A percentile compares a stretch with the other conserved stretches of the same genome.
phyloP scores from a whole-genome alignment of 30 jellyfish, hydroid and myxozoan species.

The Phacellophora camtschatica region DNA sequence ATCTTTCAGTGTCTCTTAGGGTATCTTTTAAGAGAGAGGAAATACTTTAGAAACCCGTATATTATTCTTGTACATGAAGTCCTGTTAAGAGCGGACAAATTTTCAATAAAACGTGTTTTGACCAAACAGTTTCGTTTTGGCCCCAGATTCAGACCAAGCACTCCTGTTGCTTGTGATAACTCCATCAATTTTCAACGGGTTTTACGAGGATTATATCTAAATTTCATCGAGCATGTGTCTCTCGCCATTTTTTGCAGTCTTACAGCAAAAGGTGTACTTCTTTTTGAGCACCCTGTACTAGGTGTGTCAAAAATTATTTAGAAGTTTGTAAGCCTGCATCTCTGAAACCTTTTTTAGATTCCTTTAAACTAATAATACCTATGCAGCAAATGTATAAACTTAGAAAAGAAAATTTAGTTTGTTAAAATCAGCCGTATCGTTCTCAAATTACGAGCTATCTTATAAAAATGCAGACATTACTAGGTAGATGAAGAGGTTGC shows the following conservation, averaged over 20 bases:
- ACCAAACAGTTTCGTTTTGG: background rate
- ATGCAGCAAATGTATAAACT: too few species aligned
- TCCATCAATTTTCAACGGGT: background rate
- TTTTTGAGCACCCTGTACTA: background rate
- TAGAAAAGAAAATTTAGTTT: background rate
- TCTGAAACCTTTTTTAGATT: background rate
- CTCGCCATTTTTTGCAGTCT: background rate
- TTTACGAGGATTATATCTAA: background rate
- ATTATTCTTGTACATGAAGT: too few species aligned
- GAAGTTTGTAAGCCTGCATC: background rate
- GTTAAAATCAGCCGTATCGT: background rate
- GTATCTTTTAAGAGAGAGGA: too few species aligned
- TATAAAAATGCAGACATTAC: background rate
- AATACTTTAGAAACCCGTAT: too few species aligned
- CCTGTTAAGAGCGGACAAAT: too few species aligned
- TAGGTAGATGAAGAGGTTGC: background rate
- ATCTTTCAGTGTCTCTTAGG: too few species aligned
- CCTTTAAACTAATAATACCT: background rate
- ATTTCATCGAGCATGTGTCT: background rate
- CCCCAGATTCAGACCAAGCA: background rate
- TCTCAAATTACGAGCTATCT: background rate
- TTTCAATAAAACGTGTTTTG: background rate
- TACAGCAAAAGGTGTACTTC: background rate
- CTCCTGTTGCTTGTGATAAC: background rate
- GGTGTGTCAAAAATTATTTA: background rate